Evolutionary conservation across 2,888 invertebrate species (phyloP).

Genomic region (Ophioninae sp.): DNA sequence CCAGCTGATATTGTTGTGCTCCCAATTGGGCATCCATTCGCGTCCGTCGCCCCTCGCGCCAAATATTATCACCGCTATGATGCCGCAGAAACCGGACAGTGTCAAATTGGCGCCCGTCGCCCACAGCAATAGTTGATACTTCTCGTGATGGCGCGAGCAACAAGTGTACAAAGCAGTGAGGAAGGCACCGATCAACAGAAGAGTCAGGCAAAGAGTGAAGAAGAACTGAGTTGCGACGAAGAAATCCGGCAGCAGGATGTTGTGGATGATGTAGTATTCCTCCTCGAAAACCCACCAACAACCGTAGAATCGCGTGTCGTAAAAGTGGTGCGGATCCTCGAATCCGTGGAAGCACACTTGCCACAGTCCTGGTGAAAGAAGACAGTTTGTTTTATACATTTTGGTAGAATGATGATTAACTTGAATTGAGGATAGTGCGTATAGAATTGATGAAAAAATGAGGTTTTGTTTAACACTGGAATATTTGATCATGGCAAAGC

Average conservation of each 20-base stretch:
- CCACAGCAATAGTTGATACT: conserved; percentile 88
- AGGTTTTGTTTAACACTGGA: no score
- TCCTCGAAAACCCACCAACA: conserved; percentile 99
- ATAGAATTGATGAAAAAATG: background rate
- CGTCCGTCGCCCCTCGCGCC: conserved; percentile 95
- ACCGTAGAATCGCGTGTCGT: conserved; percentile 91
- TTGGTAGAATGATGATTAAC: background rate
- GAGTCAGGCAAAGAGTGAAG: conserved; percentile 93
- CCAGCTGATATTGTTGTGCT: conserved; percentile 97
- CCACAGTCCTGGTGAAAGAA: conserved; percentile 90
- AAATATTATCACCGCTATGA: conserved; percentile 93
- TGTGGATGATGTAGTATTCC: conserved; percentile 96
- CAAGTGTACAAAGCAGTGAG: conserved; percentile 88
- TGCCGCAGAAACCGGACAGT: conserved; percentile 89
- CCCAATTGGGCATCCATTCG: conserved; percentile 98
- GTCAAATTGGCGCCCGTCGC: conserved; percentile 89
- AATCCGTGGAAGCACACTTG: conserved; percentile 95
- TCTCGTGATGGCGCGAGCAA: conserved; percentile 89
- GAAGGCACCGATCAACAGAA: conserved; percentile 89
- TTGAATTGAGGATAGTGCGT: background rate
- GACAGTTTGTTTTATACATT: background rate
- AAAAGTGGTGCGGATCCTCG: conserved; percentile 92
- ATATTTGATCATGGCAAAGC: no score
- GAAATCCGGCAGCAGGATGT: conserved; percentile 94
- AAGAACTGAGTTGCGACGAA: conserved; percentile 97